A percentile compares a stretch with the other conserved stretches of the same genome.
phyloP scores from a whole-genome alignment of 2,888 invertebrate species.

The Melanotus villosus region DNA sequence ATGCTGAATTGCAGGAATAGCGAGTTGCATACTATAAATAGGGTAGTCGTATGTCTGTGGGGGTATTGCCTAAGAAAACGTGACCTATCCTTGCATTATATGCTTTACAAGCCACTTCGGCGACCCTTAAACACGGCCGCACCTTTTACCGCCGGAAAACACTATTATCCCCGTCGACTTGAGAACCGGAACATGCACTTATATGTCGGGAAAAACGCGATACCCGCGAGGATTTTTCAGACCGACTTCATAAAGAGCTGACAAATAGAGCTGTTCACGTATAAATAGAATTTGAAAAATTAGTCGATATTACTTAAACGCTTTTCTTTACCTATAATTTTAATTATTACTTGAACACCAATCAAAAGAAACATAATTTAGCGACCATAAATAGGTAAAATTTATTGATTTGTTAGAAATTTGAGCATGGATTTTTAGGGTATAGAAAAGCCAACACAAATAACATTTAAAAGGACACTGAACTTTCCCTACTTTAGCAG shows the following conservation, averaged over 20 bases:
- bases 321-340: no score
- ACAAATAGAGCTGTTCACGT: constrained; percentile 4
- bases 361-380: no score
- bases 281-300: background rate
- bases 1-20: background rate
- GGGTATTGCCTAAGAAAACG: background rate
- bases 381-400: no score
- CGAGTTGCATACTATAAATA: background rate
- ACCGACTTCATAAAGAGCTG: background rate
- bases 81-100: constrained; percentile 28
- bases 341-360: no score
- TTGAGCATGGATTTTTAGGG: no score
- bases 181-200: constrained; percentile 37
- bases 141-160: constrained; percentile 44
- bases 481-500: no score
- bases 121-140: constrained; percentile 32
- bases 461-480: no score
- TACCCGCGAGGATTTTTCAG: constrained; percentile 5
- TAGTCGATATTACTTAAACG: background rate
- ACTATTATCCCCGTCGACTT: constrained; percentile 34
- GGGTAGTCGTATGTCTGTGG: background rate
- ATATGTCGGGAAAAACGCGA: constrained; percentile 22
- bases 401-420: no score
- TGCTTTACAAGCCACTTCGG: constrained; percentile 31
- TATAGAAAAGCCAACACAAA: no score